A percentile compares a stretch with the other conserved stretches of the same genome.
These are phyloP conservation scores for Ammodytes marinus DNA, from an alignment of 2,113 vertebrate genomes.

Conservation along the genomic window DNA sequence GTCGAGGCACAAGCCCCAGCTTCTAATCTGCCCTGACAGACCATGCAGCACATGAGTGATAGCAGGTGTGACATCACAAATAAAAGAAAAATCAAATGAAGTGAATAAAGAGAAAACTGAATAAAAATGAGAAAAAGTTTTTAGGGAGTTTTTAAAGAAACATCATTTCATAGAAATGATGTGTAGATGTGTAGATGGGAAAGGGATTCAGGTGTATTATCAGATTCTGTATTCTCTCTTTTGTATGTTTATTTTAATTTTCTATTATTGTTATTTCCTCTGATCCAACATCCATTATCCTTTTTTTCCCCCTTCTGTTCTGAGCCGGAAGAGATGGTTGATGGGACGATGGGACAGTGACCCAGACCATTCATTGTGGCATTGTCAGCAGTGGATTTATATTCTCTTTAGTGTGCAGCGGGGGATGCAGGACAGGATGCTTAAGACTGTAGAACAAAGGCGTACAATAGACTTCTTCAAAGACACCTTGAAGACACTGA, in stretches of 20 bases:
- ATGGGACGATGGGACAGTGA: conserved; percentile 70
- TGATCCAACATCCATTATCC: conserved; percentile 62
- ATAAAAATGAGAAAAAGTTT: conserved; percentile 65
- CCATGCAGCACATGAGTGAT: conserved; percentile 78
- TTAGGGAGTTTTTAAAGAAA: conserved; percentile 29
- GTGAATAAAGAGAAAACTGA: conserved; percentile 57
- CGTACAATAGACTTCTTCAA: conserved; percentile 80
- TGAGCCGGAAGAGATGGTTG: conserved; percentile 60
- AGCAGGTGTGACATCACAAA: conserved; percentile 84
- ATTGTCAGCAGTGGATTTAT: conserved; percentile 75
- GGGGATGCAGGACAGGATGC: conserved; percentile 72
- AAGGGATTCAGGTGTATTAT: conserved; percentile 49
- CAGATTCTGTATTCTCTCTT: conserved; percentile 18
- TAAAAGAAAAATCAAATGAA: conserved; percentile 75
- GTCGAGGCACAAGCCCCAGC: conserved; percentile 78
- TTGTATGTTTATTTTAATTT: not conserved
- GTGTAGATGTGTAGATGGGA: conserved; percentile 20
- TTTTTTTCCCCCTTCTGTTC: conserved; percentile 53
- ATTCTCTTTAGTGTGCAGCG: conserved; percentile 68
- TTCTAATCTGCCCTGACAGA: conserved; percentile 86
- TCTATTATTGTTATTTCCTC: conserved; percentile 32
- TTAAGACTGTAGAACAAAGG: conserved; percentile 75
- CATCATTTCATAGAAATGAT: conserved; percentile 32
- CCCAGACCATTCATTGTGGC: conserved; percentile 62
- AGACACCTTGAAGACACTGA: conserved; percentile 83